A percentile compares a stretch with the other conserved stretches of the same genome.
phyloP scores from a whole-genome alignment of 2,113 vertebrate species.

The Phylloscopus trochiloides region DNA sequence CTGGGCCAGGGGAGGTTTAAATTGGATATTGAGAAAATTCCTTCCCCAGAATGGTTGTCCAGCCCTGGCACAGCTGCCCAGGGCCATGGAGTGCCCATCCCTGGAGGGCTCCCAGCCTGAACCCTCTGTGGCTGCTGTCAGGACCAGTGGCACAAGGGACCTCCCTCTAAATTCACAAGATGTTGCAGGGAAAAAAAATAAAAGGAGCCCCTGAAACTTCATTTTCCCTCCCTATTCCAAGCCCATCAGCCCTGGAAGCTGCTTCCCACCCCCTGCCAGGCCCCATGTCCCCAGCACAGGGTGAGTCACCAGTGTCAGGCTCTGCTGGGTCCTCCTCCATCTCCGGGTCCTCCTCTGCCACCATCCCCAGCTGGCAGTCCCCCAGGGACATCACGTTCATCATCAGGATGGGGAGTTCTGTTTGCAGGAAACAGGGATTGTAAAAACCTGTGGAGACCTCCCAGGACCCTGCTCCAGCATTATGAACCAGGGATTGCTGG shows the following conservation, averaged over 20 bases:
- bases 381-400: constrained; percentile 58
- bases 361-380: neutral
- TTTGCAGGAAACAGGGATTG: neutral
- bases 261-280: neutral
- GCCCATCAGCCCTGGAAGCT: neutral
- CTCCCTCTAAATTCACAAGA: neutral
- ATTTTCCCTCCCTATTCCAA: neutral
- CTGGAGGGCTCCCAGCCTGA: neutral
- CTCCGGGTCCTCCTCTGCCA: neutral
- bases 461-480: accelerated
- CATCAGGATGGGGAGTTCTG: constrained; percentile 66
- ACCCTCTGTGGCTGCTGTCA: accelerated
- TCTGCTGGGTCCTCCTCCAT: neutral
- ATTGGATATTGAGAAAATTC: accelerated
- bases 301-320: constrained; percentile 38
- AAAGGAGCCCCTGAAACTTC: neutral
- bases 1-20: accelerated
- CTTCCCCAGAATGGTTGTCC: neutral
- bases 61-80: neutral
- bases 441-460: neutral
- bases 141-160: no score
- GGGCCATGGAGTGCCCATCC: neutral
- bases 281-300: accelerated
- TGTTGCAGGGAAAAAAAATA: neutral
- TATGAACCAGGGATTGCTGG: accelerated